Percentiles rank a stretch among this genome's conserved stretches.
Evolutionary conservation across 2,888 invertebrate genomes (phyloP).

Genomic region (Nomada goodeniana): DNA sequence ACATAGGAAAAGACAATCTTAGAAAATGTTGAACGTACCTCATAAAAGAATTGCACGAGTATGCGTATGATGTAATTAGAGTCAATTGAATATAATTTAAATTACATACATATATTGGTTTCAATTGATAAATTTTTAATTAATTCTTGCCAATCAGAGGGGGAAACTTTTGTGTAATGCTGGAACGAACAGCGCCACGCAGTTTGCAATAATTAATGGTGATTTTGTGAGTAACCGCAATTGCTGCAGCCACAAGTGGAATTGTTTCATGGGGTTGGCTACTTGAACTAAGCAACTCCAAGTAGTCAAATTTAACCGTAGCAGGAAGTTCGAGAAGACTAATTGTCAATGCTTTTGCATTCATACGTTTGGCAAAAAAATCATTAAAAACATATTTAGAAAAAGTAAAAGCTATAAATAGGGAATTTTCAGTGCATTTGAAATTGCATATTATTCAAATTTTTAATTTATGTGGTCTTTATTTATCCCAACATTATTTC

Average conservation of each 20-base stretch:
- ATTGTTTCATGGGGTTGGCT: conserved; percentile 20
- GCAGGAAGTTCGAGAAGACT: not conserved
- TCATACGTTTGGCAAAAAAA: no score
- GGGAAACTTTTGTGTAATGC: not conserved
- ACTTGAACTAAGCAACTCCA: conserved; percentile 5
- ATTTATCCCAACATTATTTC: no score
- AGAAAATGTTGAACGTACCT: no score
- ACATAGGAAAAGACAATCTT: no score
- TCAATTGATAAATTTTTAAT: not conserved
- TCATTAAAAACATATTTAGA: no score
- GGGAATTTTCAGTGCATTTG: no score
- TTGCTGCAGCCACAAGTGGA: conserved; percentile 27
- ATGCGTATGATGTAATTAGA: no score
- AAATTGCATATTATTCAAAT: no score
- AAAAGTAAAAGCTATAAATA: no score
- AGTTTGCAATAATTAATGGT: conserved; percentile 39
- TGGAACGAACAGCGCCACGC: not conserved
- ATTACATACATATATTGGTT: not conserved
- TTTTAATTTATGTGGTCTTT: no score
- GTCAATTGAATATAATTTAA: not conserved
- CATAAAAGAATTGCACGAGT: no score
- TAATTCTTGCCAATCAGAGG: conserved; percentile 2
- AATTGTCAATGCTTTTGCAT: not conserved
- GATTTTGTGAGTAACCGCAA: conserved; percentile 29
- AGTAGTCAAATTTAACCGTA: conserved; percentile 9